These are phyloP conservation scores for Achroia grisella DNA, from an alignment of 1,140 invertebrate species.

Conservation along the genomic window DNA sequence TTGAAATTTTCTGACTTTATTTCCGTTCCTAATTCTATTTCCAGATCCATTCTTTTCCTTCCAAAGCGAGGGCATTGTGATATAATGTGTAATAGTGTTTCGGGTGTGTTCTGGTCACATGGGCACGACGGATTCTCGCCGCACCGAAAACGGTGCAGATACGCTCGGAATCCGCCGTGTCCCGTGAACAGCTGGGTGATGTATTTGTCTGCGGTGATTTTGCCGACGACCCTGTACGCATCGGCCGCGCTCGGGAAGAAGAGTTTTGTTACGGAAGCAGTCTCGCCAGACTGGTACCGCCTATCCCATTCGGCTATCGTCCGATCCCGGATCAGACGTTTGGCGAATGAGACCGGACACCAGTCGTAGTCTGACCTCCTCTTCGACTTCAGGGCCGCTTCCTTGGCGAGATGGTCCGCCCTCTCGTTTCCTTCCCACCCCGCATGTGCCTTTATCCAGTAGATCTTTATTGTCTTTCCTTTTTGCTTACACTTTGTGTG, in stretches of 20 bases:
- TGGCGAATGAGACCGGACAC: constrained; percentile 6
- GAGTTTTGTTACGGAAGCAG: neutral
- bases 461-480: neutral
- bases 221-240: neutral
- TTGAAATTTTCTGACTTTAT: neutral
- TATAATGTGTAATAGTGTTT: neutral
- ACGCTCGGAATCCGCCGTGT: constrained; percentile 1
- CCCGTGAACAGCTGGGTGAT: neutral
- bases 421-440: neutral
- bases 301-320: constrained; percentile 4
- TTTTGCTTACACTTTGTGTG: neutral
- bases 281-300: neutral
- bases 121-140: neutral
- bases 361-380: neutral
- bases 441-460: constrained; percentile 3
- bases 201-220: neutral
- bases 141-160: constrained; percentile 1
- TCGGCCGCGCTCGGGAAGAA: neutral
- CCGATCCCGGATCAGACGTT: neutral
- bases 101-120: neutral
- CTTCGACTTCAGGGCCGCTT: neutral
- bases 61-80: neutral
- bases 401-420: constrained; percentile 1
- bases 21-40: neutral
- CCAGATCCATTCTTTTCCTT: neutral